Conservation (phyloP, 2,888 invertebrate genomes). For the Cryptus viduatorius region DNA sequence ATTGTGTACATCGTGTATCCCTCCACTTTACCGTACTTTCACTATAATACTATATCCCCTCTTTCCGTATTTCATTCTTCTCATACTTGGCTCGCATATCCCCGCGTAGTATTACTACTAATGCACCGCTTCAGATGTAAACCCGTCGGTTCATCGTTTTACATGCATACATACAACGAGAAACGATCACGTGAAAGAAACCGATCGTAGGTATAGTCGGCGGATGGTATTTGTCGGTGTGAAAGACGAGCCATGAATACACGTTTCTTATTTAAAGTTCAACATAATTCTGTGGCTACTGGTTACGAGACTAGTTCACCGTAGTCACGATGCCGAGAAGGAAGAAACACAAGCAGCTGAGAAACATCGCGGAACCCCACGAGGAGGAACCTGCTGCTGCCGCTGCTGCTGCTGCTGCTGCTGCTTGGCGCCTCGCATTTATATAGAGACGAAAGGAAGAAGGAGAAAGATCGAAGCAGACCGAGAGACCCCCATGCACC, state of each 20-base stretch:
- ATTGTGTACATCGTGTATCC: background rate
- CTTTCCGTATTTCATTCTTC: background rate
- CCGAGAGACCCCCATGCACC: constrained; percentile 62
- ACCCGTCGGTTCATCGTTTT: background rate
- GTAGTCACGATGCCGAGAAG: background rate
- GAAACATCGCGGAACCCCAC: constrained; percentile 37
- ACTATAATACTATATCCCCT: background rate
- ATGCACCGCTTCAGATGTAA: background rate
- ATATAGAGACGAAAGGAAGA: constrained; percentile 12
- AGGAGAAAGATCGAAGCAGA: constrained; percentile 42
- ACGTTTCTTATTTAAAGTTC: background rate
- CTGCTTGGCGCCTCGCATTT: constrained; percentile 37
- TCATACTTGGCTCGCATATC: background rate
- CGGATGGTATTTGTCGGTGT: background rate
- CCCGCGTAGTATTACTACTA: background rate
- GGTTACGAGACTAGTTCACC: constrained; percentile 4
- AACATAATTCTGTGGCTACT: constrained; percentile 5
- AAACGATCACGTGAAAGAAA: background rate
- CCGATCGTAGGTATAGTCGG: background rate
- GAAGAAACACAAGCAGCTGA: constrained; percentile 13
- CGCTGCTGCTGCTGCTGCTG: background rate
- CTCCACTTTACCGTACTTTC: background rate
- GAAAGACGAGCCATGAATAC: constrained; percentile 3
- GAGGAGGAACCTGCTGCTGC: background rate
- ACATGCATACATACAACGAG: background rate